A percentile compares a stretch with the other conserved stretches of the same genome.
These are phyloP conservation scores for Theristicus caerulescens DNA, from an alignment of 2,113 vertebrate genomes.

Conservation along the genomic window DNA sequence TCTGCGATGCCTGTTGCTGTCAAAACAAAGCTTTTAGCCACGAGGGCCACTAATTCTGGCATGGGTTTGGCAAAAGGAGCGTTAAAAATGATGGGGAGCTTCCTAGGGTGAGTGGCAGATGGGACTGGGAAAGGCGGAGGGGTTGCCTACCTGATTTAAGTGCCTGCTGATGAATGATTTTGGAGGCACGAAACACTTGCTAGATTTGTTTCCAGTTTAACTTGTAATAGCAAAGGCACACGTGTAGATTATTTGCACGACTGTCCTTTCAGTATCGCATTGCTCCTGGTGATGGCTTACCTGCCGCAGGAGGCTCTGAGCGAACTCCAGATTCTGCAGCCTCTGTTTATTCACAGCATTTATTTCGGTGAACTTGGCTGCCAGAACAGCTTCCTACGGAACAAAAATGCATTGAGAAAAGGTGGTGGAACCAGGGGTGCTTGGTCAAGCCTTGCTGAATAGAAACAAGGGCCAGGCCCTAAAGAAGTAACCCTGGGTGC, in stretches of 20 bases:
- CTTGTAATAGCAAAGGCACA: background rate
- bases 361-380: slow-evolving; percentile 90
- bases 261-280: fast-evolving
- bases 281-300: slow-evolving; percentile 63
- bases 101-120: background rate
- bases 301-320: slow-evolving; percentile 88
- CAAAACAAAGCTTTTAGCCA: background rate
- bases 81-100: background rate
- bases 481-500: background rate
- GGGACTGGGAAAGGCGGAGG: background rate
- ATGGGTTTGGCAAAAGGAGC: background rate
- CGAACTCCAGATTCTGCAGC: slow-evolving; percentile 90
- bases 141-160: background rate
- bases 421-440: background rate
- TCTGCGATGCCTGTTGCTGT: background rate
- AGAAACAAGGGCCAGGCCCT: background rate
- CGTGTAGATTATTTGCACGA: fast-evolving
- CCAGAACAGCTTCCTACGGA: slow-evolving; percentile 86
- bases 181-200: background rate
- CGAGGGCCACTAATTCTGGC: background rate
- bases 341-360: slow-evolving; percentile 88
- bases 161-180: background rate
- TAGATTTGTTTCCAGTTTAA: background rate
- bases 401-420: background rate
- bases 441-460: background rate